A percentile compares a stretch with the other conserved stretches of the same genome.
Evolutionary conservation across 2,888 invertebrate genomes (phyloP).

Genomic region (Bursaphelenchus okinawaensis): DNA sequence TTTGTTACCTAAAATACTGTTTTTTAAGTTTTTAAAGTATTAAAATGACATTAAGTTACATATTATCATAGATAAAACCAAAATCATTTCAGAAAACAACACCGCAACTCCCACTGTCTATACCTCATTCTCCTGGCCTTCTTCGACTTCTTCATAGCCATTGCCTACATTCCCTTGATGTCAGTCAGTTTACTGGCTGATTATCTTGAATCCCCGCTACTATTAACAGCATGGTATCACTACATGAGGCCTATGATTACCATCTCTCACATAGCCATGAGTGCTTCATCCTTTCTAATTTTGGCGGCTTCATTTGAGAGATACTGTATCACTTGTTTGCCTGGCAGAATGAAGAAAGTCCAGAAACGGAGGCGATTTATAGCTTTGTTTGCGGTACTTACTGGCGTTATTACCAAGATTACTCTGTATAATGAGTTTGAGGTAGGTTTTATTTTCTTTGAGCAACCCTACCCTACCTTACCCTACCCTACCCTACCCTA

Average conservation of each 20-base stretch:
- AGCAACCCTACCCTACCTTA: no score
- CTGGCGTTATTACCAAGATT: conserved; percentile 46
- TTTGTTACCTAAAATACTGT: no score
- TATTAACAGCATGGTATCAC: conserved; percentile 15
- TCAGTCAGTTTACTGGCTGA: conserved; percentile 29
- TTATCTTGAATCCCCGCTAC: conserved; percentile 15
- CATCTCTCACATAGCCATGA: conserved; percentile 49
- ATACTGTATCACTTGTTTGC: conserved; percentile 36
- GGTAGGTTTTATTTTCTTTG: no score
- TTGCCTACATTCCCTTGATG: conserved; percentile 49
- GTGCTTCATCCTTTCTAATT: conserved; percentile 48
- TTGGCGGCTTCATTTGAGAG: conserved; percentile 49
- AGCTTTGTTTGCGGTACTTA: conserved; percentile 34
- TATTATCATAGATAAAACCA: no score
- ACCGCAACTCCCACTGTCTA: conserved; percentile 45
- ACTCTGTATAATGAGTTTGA: conserved; percentile 41
- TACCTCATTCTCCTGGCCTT: conserved; percentile 48
- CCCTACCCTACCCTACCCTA: no score
- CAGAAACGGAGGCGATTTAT: conserved; percentile 35
- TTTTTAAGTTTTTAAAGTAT: no score
- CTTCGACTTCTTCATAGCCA: conserved; percentile 45
- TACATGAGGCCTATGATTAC: conserved; percentile 52
- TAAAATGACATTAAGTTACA: no score
- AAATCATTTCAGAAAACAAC: conserved; percentile 32
- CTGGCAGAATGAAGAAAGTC: conserved; percentile 22